A percentile compares a stretch with the other conserved stretches of the same genome.
These are phyloP conservation scores for Drosophila quasianomalipes DNA, from an alignment of 2,888 invertebrate species.

Conservation along the genomic window DNA sequence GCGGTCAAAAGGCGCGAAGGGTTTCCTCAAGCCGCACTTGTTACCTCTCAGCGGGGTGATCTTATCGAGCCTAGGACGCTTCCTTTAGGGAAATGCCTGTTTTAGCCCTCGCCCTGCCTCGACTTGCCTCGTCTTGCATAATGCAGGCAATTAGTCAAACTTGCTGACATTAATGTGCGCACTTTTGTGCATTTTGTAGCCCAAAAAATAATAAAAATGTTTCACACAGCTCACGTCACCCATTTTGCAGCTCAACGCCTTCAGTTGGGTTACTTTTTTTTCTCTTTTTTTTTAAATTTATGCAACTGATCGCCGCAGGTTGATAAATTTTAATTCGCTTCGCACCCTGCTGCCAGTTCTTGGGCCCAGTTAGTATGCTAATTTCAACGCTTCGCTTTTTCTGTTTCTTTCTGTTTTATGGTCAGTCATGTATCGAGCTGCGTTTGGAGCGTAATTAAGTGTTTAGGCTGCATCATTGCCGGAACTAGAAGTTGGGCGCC, in stretches of 20 bases:
- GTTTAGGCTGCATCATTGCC: constrained; percentile 67
- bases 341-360: constrained; percentile 50
- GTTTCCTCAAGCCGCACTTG: constrained; percentile 62
- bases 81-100: constrained; percentile 51
- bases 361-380: constrained; percentile 75
- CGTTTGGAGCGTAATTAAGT: constrained; percentile 68
- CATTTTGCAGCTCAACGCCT: constrained; percentile 78
- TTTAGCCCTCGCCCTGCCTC: neutral
- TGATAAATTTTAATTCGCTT: constrained; percentile 64
- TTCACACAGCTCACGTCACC: constrained; percentile 45
- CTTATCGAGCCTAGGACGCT: constrained; percentile 63
- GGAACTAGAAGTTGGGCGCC: constrained; percentile 43
- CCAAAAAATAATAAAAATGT: constrained; percentile 20
- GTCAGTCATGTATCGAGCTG: constrained; percentile 58
- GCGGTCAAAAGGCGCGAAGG: constrained; percentile 22
- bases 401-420: constrained; percentile 48
- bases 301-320: constrained; percentile 65
- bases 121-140: constrained; percentile 24
- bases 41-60: constrained; percentile 51
- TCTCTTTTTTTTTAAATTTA: constrained; percentile 55
- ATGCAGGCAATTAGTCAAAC: constrained; percentile 79
- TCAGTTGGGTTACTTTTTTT: constrained; percentile 6
- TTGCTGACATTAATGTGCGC: constrained; percentile 75
- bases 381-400: constrained; percentile 50
- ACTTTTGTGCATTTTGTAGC: constrained; percentile 70